Conservation (phyloP, 1,140 invertebrate genomes). For the Acromyrmex charruanus region DNA sequence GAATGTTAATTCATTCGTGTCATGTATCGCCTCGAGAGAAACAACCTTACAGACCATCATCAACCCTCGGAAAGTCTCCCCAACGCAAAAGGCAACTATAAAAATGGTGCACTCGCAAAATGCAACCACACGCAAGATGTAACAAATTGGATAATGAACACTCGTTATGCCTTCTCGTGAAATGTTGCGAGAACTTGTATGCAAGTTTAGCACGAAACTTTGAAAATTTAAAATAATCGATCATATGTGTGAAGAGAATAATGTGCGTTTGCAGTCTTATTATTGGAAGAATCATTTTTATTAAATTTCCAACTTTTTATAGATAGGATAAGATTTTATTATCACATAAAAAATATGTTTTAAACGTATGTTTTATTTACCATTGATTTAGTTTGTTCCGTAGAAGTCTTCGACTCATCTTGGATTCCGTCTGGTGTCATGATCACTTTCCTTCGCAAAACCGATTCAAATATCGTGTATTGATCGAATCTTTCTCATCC, state of each 20-base stretch:
- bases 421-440: slow-evolving; percentile 66
- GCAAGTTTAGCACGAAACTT: neutral
- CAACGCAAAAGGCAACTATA: neutral
- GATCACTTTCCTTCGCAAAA: slow-evolving; percentile 29
- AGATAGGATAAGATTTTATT: neutral
- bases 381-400: slow-evolving; percentile 66
- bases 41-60: slow-evolving; percentile 48
- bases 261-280: neutral
- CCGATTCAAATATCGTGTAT: neutral
- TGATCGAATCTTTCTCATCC: neutral
- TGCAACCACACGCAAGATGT: slow-evolving; percentile 1
- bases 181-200: neutral
- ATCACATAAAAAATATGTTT: neutral
- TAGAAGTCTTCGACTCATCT: slow-evolving; percentile 62
- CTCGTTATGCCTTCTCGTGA: neutral
- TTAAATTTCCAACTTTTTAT: neutral
- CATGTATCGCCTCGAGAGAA: slow-evolving; percentile 35
- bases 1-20: slow-evolving; percentile 72
- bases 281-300: neutral
- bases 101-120: slow-evolving; percentile 5
- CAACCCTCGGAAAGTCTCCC: neutral
- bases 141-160: slow-evolving; percentile 44
- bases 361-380: slow-evolving; percentile 59
- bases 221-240: neutral
- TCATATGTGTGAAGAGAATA: too few relatives aligned